phyloP scores from a whole-genome alignment of 2,888 invertebrate species.

The Taenaris catops region DNA sequence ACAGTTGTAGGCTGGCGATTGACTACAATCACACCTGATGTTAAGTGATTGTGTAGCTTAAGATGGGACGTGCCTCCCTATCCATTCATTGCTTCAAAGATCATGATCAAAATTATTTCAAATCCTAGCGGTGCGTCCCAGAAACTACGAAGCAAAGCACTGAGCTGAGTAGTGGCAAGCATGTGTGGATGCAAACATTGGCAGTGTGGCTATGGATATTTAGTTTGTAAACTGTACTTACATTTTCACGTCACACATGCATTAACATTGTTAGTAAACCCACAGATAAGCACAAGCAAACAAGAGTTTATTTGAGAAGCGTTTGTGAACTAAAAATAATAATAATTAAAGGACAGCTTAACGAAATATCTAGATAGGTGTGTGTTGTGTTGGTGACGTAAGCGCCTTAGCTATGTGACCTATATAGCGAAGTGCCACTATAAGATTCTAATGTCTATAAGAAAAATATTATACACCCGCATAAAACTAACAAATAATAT shows the following conservation, averaged over 20 bases:
- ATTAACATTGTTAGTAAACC: constrained; percentile 23
- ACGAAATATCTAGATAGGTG: constrained; percentile 17
- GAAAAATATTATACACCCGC: constrained; percentile 26
- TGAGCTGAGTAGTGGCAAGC: too few relatives aligned
- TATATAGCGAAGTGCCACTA: constrained; percentile 25
- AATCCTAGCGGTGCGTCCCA: too few relatives aligned
- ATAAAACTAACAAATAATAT: constrained; percentile 32
- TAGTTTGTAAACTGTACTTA: constrained; percentile 19
- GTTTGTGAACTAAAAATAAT: constrained; percentile 19
- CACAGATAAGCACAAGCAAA: constrained; percentile 37
- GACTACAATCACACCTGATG: too few relatives aligned
- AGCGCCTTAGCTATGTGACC: constrained; percentile 28
- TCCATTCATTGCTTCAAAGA: too few relatives aligned
- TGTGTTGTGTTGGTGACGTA: constrained; percentile 26
- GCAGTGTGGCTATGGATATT: too few relatives aligned
- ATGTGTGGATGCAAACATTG: too few relatives aligned
- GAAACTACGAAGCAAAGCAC: too few relatives aligned
- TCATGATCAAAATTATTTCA: too few relatives aligned
- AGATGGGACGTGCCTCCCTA: too few relatives aligned
- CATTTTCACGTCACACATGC: constrained; percentile 27
- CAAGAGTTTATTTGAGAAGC: constrained; percentile 23
- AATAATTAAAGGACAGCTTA: constrained; percentile 19
- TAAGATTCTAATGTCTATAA: constrained; percentile 22
- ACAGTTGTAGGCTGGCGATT: too few relatives aligned
- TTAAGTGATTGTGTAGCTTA: too few relatives aligned